Evolutionary conservation across 2,888 invertebrate species (phyloP), one percentile per base, ranked within the genome.

Genomic region (Epistrophella euchroma): DNA sequence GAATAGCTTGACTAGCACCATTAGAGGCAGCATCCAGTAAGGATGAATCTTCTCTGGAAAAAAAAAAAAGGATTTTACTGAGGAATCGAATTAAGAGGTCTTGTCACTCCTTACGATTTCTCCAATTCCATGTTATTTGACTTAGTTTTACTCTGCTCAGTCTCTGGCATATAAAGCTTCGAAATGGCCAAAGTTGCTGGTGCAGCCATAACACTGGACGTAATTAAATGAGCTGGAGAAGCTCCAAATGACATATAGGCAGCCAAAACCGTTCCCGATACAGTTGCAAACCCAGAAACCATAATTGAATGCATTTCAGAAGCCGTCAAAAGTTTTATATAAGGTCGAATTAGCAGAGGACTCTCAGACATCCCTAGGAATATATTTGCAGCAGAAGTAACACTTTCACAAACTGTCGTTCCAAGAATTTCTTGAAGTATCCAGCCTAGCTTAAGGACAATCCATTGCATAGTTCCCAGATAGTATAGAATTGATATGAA

Each of bases 341-440:
- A 98, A 0, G 98, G 98, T 89, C 96, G 95, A 75, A 99, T 95
- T 74, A 99, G 91, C 60, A 99, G 92, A 0, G 98, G 97, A 4
- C 98, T 96, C 93, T 99, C 99, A 1, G 96, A 96, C 96, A 96
- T 97, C 82, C 99, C 98, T 19, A 99, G 93, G 90, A 99, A 99
- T 35, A 98, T 97, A 91, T 98, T 98, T 0, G 97, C 98, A 0
- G 98, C 97, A 15, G 97, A 96, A 87, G 96, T 98, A 50, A 99
- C 95, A 77, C 98, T 98, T 93, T 99, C 99, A 75, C 98, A 98
- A 0, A 98, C 97, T 0, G 99, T 98, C 0, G 99, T 99, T 17
- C 95, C 96, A 92, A 98, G 93, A 0, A 95, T 91, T 15, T 93
- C 91, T 88, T 96, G 95, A 72, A 98, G 93, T 15, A 96, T 90